Conservation (phyloP, 1,140 invertebrate species). For the Sinonovacula constricta region DNA sequence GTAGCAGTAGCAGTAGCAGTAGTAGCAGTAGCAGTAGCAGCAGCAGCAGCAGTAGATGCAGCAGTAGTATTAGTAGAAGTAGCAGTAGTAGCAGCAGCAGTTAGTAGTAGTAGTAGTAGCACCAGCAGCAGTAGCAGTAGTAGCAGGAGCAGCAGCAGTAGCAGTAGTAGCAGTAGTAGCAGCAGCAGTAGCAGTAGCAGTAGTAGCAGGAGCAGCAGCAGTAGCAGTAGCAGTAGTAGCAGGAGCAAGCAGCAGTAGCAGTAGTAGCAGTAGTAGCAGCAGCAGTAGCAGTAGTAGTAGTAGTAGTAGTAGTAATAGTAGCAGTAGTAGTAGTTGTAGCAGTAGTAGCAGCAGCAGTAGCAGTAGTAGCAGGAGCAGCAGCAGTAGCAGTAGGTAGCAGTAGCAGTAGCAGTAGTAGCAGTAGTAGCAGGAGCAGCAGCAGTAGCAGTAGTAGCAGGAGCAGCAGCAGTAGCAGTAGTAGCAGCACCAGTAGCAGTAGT, state of each 20-base stretch:
- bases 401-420: constrained; percentile 4
- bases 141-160: not conserved
- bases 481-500: too few relatives aligned
- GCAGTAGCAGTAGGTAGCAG: too few relatives aligned
- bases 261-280: not conserved
- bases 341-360: too few relatives aligned
- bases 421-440: constrained; percentile 28
- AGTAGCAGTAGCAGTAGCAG: constrained; percentile 31
- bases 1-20: constrained; percentile 28
- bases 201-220: constrained; percentile 2
- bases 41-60: constrained; percentile 28
- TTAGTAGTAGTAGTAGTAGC: constrained; percentile 17
- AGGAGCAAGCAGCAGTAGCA: too few relatives aligned
- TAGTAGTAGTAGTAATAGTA: constrained; percentile 22
- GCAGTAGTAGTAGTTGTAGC: too few relatives aligned
- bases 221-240: not conserved
- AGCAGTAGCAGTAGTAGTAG: constrained; percentile 8
- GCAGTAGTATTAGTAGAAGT: too few relatives aligned
- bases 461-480: constrained; percentile 16
- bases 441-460: constrained; percentile 29
- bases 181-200: not conserved
- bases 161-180: constrained; percentile 1
- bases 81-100: constrained; percentile 5
- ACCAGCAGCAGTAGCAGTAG: constrained; percentile 13
- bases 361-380: constrained; percentile 26